These are phyloP conservation scores for Ceraclea dissimilis DNA, from an alignment of 2,888 invertebrate genomes.

Conservation along the genomic window DNA sequence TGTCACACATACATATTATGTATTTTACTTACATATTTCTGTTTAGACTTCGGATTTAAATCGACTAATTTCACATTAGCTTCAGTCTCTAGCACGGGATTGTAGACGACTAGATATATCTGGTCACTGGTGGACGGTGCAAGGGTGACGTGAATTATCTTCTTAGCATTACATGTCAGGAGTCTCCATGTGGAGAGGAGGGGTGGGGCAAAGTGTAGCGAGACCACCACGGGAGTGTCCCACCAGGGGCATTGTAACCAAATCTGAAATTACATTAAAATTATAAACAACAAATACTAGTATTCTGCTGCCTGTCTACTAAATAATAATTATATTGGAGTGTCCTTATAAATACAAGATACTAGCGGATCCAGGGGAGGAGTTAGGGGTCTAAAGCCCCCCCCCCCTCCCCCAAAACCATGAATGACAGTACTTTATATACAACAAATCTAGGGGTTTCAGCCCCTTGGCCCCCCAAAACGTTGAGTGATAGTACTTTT, in stretches of 20 bases:
- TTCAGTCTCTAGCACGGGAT: conserved; percentile 50
- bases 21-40: conserved; percentile 18
- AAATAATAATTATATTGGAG: neutral
- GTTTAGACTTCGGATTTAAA: conserved; percentile 55
- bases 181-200: conserved; percentile 73
- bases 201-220: conserved; percentile 76
- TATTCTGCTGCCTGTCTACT: neutral
- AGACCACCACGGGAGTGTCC: conserved; percentile 61
- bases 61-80: conserved; percentile 56
- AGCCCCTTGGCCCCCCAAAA: too few species aligned
- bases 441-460: too few species aligned
- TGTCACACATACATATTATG: too few species aligned
- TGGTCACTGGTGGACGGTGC: conserved; percentile 57
- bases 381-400: too few species aligned
- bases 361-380: too few species aligned
- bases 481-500: too few species aligned
- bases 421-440: too few species aligned
- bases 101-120: conserved; percentile 42
- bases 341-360: too few species aligned
- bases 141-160: conserved; percentile 74
- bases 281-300: conserved; percentile 7
- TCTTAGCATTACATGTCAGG: conserved; percentile 75
- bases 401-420: too few species aligned
- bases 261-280: conserved; percentile 41
- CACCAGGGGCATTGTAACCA: conserved; percentile 75